A percentile compares a stretch with the other conserved stretches of the same genome.
phyloP scores from a whole-genome alignment of 30 jellyfish, hydroid and myxozoan species.

The Aurelia sp. region DNA sequence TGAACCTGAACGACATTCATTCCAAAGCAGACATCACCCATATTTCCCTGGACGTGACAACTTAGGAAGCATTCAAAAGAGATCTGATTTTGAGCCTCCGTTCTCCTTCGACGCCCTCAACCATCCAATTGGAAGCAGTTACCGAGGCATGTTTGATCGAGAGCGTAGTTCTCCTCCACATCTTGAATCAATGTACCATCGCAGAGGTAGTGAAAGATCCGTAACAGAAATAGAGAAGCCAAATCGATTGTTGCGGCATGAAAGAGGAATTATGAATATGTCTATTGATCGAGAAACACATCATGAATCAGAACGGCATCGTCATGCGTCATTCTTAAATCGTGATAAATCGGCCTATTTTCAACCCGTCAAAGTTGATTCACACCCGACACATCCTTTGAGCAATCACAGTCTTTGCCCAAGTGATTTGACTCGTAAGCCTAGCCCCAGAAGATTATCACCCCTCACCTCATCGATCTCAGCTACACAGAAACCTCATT shows the following conservation, averaged over 20 bases:
- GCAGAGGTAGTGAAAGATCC: slow-evolving; percentile 55
- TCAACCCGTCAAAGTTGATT: slow-evolving; percentile 60
- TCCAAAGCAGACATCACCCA: slow-evolving; percentile 62
- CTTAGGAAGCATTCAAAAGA: slow-evolving; percentile 25
- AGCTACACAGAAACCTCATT: slow-evolving; percentile 48
- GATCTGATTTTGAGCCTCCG: slow-evolving; percentile 63
- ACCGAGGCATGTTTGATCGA: slow-evolving; percentile 57
- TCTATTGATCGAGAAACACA: slow-evolving; percentile 64
- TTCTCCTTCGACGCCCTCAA: slow-evolving; percentile 30
- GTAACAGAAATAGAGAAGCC: slow-evolving; percentile 47
- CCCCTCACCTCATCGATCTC: slow-evolving; percentile 47
- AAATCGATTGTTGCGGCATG: slow-evolving; percentile 43
- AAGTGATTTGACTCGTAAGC: slow-evolving; percentile 48
- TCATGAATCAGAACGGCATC: slow-evolving; percentile 69
- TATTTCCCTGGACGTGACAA: slow-evolving; percentile 54
- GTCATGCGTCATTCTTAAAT: slow-evolving; percentile 56
- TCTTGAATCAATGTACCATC: slow-evolving; percentile 59
- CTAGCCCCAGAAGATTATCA: slow-evolving; percentile 65
- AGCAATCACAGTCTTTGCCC: slow-evolving; percentile 44
- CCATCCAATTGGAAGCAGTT: slow-evolving; percentile 42
- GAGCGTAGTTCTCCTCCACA: slow-evolving; percentile 77
- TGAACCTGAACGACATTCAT: slow-evolving; percentile 57
- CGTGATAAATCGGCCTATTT: slow-evolving; percentile 68
- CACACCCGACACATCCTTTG: slow-evolving; percentile 34
- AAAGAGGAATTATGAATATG: slow-evolving; percentile 49